Base-by-base conservation (phyloP, 2,888 invertebrate genomes). In the Linnaemya vulpina region DNA sequence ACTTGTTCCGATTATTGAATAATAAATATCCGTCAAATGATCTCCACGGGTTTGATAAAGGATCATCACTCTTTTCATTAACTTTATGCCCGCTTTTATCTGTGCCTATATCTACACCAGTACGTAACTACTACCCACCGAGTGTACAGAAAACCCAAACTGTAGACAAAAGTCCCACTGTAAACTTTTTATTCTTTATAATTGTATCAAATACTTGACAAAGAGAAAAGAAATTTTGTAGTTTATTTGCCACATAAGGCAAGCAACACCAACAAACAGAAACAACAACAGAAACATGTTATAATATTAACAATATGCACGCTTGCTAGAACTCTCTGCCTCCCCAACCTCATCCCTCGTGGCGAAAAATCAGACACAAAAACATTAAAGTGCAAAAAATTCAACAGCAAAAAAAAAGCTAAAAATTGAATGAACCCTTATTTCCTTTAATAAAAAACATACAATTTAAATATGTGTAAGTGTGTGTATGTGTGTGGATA, bases 271-370 rank as follows among this genome's bases (percentile, higher is more conserved):
- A n/a, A n/a, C 53, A 65, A 60, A 40, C 20, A 38, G 17, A 15
- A 53, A 75, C 25, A 58, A 58, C 38, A 65, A 71, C 53, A 77
- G 67, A 43, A 20, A 58, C 68, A 60, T 87, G 87, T 90, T 90
- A 90, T 90, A 90, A 90, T 90, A 90, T 90, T 88, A 87, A 90
- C 90, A 90, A 90, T 90, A 90, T 90, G 90, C 89, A 88, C 88
- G 87, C 51, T 51, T 40, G 46, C 63, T 38, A 22, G 43, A 25
- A 71, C 65, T 43, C 46, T 68, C 67, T 30, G 20, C 53, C 22
- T 35, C 62, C 80, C 77, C 46, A 80, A 17, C 8, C 63, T 53
- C 35, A 51, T n/a, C 73, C 67, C 58, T 38, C 58, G 22, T 17
- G 30, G n/a, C 55, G 62, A 89, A 78, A 84, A 90, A 90, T 90